phyloP scores from a whole-genome alignment of 2,888 invertebrate species.

The Bruchidius siliquastri region DNA sequence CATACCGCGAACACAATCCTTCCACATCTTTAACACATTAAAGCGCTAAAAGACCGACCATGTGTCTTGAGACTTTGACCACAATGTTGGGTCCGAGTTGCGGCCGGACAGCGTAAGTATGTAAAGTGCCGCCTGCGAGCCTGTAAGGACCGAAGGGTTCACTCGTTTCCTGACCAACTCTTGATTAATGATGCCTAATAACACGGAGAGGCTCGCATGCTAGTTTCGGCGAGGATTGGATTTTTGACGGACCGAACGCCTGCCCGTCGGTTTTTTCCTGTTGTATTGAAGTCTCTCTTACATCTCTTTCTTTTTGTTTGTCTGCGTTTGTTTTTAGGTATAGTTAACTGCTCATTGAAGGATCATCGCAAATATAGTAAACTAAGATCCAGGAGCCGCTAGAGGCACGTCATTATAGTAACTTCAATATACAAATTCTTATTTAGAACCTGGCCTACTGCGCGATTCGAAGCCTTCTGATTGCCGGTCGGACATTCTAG shows the following conservation, averaged over 20 bases:
- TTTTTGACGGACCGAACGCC: background rate
- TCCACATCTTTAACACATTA: constrained; percentile 35
- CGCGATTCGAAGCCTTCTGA: too few species aligned
- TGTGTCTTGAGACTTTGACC: constrained; percentile 38
- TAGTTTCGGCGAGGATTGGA: constrained; percentile 3
- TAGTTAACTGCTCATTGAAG: too few species aligned
- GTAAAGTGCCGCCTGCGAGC: constrained; percentile 38
- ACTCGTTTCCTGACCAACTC: constrained; percentile 49
- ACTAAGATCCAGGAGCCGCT: too few species aligned
- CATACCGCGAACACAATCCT: constrained; percentile 9
- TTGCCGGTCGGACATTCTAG: too few species aligned
- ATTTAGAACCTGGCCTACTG: too few species aligned
- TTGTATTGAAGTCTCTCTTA: background rate
- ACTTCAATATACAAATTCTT: too few species aligned
- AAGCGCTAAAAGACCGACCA: constrained; percentile 34
- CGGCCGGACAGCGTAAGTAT: constrained; percentile 23
- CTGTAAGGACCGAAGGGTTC: constrained; percentile 47
- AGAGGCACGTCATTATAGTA: too few species aligned
- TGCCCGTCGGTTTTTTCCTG: constrained; percentile 3
- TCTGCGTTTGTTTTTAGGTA: background rate
- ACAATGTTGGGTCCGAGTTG: constrained; percentile 31
- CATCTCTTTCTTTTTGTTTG: background rate
- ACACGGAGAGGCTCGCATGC: constrained; percentile 22
- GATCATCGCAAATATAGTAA: too few species aligned
- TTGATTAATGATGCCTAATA: constrained; percentile 50